Evolutionary conservation across 37 sponge, comb jelly and placozoan genomes (phyloP), one percentile per base, ranked within the genome.

Genomic region (Crambe crambe): DNA sequence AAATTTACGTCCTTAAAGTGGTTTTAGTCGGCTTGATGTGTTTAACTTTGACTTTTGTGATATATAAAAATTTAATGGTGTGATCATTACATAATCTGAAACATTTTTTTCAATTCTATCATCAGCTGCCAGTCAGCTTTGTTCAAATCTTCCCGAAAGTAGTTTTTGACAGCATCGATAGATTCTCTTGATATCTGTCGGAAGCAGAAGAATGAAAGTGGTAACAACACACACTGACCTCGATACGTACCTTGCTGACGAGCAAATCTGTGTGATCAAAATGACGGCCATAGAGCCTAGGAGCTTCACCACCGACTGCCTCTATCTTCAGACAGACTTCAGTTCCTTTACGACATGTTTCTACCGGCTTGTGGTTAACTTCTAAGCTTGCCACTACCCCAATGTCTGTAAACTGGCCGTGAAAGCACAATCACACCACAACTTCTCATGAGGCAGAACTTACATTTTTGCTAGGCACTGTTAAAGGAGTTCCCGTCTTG

Each of bases 301-400:
- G 99, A 20, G 99, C 89, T 0, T 96, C 95, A 8, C 99, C 99
- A 23, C 91, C 78, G 0, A 73, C 70, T 23, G 87, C 31, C 41
- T 96, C 99, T 42, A 98, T 92, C 89, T 96, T 98, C 51, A 98
- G 58, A 63, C 97, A 96, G 23, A 98, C 95, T 44, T 98, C 99
- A 51, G 51, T 27, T 23, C 99, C 99, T 20, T 89, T 91, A 17
- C 80, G 57, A 0, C 86, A 94, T 30, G 47, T 79, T 17, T 96
- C 98, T 39, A 94, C 85, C 36, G 68, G 79, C 72, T 93, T 97
- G 81, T 97, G 97, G 88, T 97, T 97, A 37, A 79, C 68, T 69
- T 97, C 97, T 36, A 97, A 38, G 70, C 95, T 94, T 1, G 87
- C 58, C 22, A 94, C 86, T 3, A 89, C 75, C 23, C 97, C 97